Evolutionary conservation across 64 coral and sea anemone species (phyloP), one percentile per base, ranked within the genome.

Genomic region (Porites lutea): DNA sequence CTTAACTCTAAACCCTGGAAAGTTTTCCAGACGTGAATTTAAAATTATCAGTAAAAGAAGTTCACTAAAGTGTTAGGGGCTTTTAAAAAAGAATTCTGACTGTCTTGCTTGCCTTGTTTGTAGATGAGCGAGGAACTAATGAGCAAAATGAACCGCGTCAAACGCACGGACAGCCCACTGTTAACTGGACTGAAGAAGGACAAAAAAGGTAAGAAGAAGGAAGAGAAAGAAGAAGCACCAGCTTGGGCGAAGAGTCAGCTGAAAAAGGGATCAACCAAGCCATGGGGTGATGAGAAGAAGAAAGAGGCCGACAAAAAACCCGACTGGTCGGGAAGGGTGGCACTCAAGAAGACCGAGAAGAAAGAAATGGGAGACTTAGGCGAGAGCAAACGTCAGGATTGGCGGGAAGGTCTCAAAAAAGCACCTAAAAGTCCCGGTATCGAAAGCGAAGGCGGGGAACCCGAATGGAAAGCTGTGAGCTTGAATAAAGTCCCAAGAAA

Each of bases 261-360:
- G 74, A 93, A 93, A 49, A 93, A 93, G 49, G 89, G 89, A 50
- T 77, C 60, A 50, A 19, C 18, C 14, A 82, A 82, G 47, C 58
- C 57, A 43, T 83, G 82, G 52, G 55, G 81, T 0, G 71, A 66
- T 13, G 91, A 86, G 0, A 65, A 23, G 14, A 78, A 74, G 10
- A 23, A 75, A 8, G 68, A 70, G 4, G 44, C 22, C 4, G 83
- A 93, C 48, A 87, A 87, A 73, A 77, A 85, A 67, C 91, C 91
- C 4, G 91, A 79, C 14, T 93, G 91, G 91, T 69, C 91, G 19
- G 91, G 82, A 71, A 54, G 91, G 22, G 81, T 84, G 9, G 83
- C 91, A 13, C 91, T 93, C 58, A 93, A 93, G 82, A 93, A 93
- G 85, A 78, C 91, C 48, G 91, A 93, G 82, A 93, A 93, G 37